phyloP scores from a whole-genome alignment of 2,888 invertebrate species.

The Patella caerulea region DNA sequence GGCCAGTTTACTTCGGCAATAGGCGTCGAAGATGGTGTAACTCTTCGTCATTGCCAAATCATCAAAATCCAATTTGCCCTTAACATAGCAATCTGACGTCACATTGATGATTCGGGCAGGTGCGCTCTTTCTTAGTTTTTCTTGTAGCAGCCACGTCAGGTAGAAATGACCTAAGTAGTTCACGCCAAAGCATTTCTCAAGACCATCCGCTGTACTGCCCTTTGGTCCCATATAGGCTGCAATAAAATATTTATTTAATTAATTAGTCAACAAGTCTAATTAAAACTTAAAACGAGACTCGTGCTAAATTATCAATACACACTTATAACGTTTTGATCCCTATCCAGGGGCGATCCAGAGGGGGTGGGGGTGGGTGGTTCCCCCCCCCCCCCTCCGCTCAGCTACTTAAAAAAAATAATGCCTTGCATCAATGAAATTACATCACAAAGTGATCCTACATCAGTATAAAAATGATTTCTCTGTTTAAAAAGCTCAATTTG shows the following conservation, averaged over 20 bases:
- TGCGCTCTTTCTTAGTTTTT: conserved; percentile 51
- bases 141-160: conserved; percentile 57
- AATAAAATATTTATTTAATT: conserved; percentile 17
- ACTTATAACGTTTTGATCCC: no score
- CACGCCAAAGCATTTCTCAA: conserved; percentile 59
- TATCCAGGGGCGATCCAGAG: no score
- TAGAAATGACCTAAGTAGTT: conserved; percentile 67
- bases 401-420: no score
- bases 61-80: conserved; percentile 56
- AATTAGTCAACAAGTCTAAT: no score
- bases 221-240: conserved; percentile 65
- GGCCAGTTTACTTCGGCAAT: conserved; percentile 61
- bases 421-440: no score
- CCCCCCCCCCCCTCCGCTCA: no score
- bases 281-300: no score
- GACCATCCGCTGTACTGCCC: conserved; percentile 55
- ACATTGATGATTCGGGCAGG: conserved; percentile 64
- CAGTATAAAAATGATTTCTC: no score
- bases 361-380: no score
- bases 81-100: conserved; percentile 56
- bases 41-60: conserved; percentile 55
- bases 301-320: no score
- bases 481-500: no score
- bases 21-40: conserved; percentile 59
- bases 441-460: no score